Base-by-base conservation (phyloP, 2,888 invertebrate genomes). In the Harpalus rufipes region DNA sequence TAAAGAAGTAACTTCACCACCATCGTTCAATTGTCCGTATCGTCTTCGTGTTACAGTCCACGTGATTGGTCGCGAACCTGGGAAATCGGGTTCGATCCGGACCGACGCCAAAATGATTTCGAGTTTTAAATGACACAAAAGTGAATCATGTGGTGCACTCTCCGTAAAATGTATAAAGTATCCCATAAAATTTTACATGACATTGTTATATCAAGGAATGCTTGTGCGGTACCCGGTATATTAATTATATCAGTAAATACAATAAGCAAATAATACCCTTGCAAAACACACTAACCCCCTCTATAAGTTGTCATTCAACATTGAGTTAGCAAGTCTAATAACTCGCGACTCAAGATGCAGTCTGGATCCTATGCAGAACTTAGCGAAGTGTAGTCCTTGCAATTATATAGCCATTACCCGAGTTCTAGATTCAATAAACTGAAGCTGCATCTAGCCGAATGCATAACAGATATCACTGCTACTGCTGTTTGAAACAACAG, bases 401-500 rank as follows among this genome's bases (percentile, higher is more conserved):
- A 68, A 68, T 68, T 68, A 68, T 14, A 68, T 68, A 21, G 14
- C 25, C 68, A 68, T 68, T 68, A 68, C 39, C 32, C 39, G 10
- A 32, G n/a, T 14, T 14, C 32, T 39, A 39, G 12, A 68, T 68
- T 68, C 39, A 68, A 68, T 68, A 68, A 68, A 68, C 59, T 59
- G 68, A 25, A 14, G 7, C 1, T 59, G 39, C 68, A 39, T 68
- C 25, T 68, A 39, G 68, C 8, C 32, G 68, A 39, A 68, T 68
- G 68, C 68, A 68, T 68, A 41, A 68, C 63, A 10, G 68, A 68
- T 68, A 68, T 68, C 68, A n/a, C n/a, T 68, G 68, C 68, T 68
- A n/a, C n/a, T 68, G 68, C 68, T 68, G 68, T 68, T 68, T 68
- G n/a, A n/a, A 65, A 65, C 65, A 68, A 39, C 68, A 68, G 32